Conservation (phyloP, 92 coral and sea anemone species). For the Epizoanthus stellaris region DNA sequence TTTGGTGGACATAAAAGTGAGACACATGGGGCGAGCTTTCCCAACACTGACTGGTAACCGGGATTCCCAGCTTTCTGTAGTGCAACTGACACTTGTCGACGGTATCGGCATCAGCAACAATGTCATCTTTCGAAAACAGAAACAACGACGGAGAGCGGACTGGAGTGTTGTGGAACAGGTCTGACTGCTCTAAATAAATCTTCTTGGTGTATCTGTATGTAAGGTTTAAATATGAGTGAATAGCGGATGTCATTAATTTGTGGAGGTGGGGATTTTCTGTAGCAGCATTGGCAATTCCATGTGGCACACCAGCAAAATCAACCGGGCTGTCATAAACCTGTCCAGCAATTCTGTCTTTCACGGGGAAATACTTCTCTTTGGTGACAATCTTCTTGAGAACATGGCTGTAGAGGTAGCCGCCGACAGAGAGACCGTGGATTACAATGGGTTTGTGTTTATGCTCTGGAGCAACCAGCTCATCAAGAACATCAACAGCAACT, state of each 20-base stretch:
- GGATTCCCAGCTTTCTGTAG: constrained; percentile 83
- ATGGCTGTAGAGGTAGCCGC: constrained; percentile 93
- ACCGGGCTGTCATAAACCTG: constrained; percentile 97
- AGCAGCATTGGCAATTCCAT: constrained; percentile 87
- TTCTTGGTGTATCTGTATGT: constrained; percentile 79
- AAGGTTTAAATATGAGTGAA: constrained; percentile 66
- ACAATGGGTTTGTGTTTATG: constrained; percentile 71
- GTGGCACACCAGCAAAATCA: constrained; percentile 88
- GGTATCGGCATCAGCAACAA: constrained; percentile 70
- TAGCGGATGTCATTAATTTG: constrained; percentile 62
- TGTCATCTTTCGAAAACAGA: constrained; percentile 88
- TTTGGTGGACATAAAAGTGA: constrained; percentile 82
- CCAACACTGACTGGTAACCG: constrained; percentile 81
- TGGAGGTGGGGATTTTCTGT: constrained; percentile 69
- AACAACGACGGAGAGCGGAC: constrained; percentile 89
- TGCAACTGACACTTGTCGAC: constrained; percentile 68
- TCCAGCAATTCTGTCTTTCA: constrained; percentile 84
- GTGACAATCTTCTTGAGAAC: constrained; percentile 86
- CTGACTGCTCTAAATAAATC: constrained; percentile 72
- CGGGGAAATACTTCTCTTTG: constrained; percentile 67
- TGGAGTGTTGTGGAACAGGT: constrained; percentile 83
- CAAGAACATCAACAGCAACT: constrained; percentile 75
- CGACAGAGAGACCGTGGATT: constrained; percentile 94
- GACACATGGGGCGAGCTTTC: constrained; percentile 96
- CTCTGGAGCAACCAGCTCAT: constrained; percentile 66